Base-by-base conservation (phyloP, 2,797 vertebrate species). In the Psittacula derbiana region DNA sequence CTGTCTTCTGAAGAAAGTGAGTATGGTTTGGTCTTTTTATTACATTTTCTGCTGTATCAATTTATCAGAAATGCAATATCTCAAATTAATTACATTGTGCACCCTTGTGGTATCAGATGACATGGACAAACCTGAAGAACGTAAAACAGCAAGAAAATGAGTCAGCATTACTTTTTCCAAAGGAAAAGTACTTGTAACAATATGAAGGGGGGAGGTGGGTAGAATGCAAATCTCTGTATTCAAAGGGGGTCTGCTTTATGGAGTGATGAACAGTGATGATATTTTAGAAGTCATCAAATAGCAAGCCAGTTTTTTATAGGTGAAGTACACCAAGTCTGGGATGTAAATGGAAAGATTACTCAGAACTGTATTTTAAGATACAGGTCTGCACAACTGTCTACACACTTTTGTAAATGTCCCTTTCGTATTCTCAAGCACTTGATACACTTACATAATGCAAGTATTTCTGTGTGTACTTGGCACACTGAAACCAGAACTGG, bases 401-500 rank as follows among this genome's bases (percentile, higher is more conserved):
- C 33, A 49, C 52, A 10, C 65, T 91, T 93, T 53, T 33, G 30
- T 69, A 62, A 76, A 79, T 60, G 74, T 82, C 78, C 50, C 71
- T 81, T 95, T 82, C 72, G 36, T 85, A 69, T 80, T 85, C 57
- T 87, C 28, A 71, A 23, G 67, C 84, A 76, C 78, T 88, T 91
- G 83, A 79, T 80, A 71, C 2, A 43, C 53, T 95, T 95, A 88
- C 65, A 64, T 95, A 95, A 87, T 67, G 41, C 19, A 55, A 78
- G 52, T 91, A 25, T 43, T 89, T 88, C 66, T 91, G 50, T 49
- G 78, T 40, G 47, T 16, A 11, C 58, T 88, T 95, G 92, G 83
- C 92, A 86, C 25, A 12, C 28, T 73, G 90, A 92, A 92, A 79
- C 78, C 44, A 92, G 82, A 94, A 92, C 80, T 90, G 93, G 49